Evolutionary conservation across 35 echinoderm and acorn worm species (phyloP), one percentile per base, ranked within the genome.

Genomic region (Strongylocentrotus purpuratus): DNA sequence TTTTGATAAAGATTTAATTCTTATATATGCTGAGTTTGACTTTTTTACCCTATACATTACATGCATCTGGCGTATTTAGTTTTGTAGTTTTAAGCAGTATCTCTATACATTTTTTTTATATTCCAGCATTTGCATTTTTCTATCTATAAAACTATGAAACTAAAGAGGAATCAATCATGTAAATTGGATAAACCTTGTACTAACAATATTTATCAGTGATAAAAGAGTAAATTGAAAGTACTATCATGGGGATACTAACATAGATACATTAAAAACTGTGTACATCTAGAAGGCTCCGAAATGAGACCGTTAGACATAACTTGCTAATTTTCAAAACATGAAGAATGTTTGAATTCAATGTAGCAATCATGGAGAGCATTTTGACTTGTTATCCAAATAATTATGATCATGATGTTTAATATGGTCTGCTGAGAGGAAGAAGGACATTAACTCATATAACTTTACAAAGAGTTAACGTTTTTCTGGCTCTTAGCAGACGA

Each of bases 51-150:
- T 78, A n/a, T 70, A 70, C 22, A 70, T 70, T 28, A 28, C 22
- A 70, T n/a, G 1, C 7, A 78, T n/a, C 65, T 25, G 65, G 28
- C 25, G 20, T n/a, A n/a, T 78, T 78, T 78, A 6, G 65, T 22
- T 78, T n/a, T 28, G 1, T 78, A 78, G 18, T 78, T 78, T 78
- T 78, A 78, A 78, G 65, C 20, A 78, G 18, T 28, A 55, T 78
- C n/a, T 78, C 25, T 78, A 78, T 78, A 78, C 10, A 55, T 28
- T 11, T 59, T 59, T 59, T 78, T 28, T 25, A 78, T 78, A 78
- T 78, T 78, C 65, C 28, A 78, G 65, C 65, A 78, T 78, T n/a
- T 78, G 65, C 65, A 28, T 78, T 78, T 78, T 78, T n/a, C 65
- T 55, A 55, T 9, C 0, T 78, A 78, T 25, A 28, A 65, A 71